Percentiles rank a stretch among this genome's conserved stretches.
Conservation (phyloP, 2,113 vertebrate genomes). For the Scortum barcoo region DNA sequence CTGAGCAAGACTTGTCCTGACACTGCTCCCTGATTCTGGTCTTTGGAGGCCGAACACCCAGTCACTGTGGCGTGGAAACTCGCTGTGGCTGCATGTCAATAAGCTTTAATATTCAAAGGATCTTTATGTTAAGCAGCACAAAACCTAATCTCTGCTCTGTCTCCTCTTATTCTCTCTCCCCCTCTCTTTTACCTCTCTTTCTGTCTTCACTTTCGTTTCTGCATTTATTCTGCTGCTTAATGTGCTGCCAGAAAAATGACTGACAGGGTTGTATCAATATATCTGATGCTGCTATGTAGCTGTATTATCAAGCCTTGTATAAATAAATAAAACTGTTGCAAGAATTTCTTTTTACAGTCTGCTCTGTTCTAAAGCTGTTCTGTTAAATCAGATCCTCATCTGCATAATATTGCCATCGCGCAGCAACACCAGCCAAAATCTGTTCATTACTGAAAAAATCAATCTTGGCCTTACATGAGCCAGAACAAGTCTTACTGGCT, state of each 20-base stretch:
- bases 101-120: slow-evolving; percentile 27
- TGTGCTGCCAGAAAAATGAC: background rate
- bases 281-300: background rate
- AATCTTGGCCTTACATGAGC: background rate
- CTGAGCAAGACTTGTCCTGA: slow-evolving; percentile 25
- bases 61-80: slow-evolving; percentile 7
- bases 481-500: slow-evolving; percentile 2
- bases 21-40: slow-evolving; percentile 30
- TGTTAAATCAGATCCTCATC: background rate
- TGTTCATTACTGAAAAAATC: background rate
- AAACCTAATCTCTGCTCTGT: background rate
- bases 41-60: slow-evolving; percentile 5
- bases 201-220: background rate
- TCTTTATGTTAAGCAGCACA: slow-evolving; percentile 7
- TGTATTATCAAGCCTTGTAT: background rate
- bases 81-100: slow-evolving; percentile 25
- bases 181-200: background rate
- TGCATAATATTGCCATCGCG: background rate
- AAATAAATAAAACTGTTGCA: background rate
- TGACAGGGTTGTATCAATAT: background rate
- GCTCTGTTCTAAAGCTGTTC: background rate
- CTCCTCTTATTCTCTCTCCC: background rate
- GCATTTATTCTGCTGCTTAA: slow-evolving; percentile 1
- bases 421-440: background rate
- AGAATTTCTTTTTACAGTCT: background rate